phyloP scores from a whole-genome alignment of 2,888 invertebrate species.

The Phaonia tiefii region DNA sequence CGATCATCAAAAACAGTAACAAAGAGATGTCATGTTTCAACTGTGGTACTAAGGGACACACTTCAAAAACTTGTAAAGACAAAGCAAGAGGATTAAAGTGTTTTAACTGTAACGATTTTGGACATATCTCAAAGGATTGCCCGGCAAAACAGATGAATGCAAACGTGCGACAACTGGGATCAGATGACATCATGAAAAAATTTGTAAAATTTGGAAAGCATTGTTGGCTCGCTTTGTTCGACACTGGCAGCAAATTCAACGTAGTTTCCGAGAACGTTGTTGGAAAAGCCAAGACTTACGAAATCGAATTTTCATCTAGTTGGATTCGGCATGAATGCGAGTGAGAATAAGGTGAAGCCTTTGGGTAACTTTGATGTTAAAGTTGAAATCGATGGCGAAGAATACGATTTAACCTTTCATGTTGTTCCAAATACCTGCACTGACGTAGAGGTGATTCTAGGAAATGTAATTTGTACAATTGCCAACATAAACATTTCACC shows the following conservation, averaged over 20 bases:
- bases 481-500: conserved; percentile 43
- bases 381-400: conserved; percentile 29
- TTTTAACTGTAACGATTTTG: no score
- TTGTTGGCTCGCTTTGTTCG: no score
- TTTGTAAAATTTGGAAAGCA: no score
- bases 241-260: no score
- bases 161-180: conserved; percentile 31
- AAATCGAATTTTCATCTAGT: conserved; percentile 44
- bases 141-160: conserved; percentile 6
- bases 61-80: conserved; percentile 44
- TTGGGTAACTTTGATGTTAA: conserved; percentile 35
- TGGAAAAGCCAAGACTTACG: conserved; percentile 16
- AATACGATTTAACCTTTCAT: conserved; percentile 47
- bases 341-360: conserved; percentile 41
- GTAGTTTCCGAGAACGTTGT: conserved; percentile 1
- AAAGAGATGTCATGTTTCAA: conserved; percentile 52
- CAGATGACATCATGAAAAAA: conserved; percentile 32
- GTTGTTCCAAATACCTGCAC: conserved; percentile 41
- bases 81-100: no score
- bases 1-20: conserved; percentile 11
- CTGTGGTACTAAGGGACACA: conserved; percentile 61
- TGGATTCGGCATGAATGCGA: conserved; percentile 40
- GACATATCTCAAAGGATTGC: conserved; percentile 48
- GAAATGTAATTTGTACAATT: conserved; percentile 32
- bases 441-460: conserved; percentile 42